Base-by-base conservation (phyloP, 2,888 invertebrate genomes). In the Drosophila flavopinicola region DNA sequence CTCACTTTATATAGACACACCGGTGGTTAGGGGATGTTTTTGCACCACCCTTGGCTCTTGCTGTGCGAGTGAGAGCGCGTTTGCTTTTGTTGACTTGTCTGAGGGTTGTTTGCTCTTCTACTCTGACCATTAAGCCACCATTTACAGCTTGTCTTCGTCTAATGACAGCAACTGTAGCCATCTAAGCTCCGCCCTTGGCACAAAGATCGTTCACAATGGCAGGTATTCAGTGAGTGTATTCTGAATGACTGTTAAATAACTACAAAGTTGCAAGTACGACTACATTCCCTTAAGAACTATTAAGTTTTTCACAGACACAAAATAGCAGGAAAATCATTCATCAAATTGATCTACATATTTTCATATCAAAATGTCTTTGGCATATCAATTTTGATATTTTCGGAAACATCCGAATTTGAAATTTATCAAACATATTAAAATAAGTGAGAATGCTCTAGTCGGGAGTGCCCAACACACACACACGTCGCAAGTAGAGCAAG, bases 151-250 rank as follows among this genome's bases (percentile, higher is more conserved):
- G 74, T 59, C 52, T 49, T 44, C 51, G 33, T 66, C 73, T 78
- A 84, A 79, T 78, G 66, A 69, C 70, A 66, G 76, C 80, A 87
- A 87, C 78, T 88, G 88, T 83, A 78, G 75, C 75, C 77, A 71
- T 66, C 75, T 75, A 79, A 76, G 89, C 89, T 89, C 89, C 89
- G 88, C 89, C 89, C 87, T 75, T 75, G 48, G 41, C 60, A 44
- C 27, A 27, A 32, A 61, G 83, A 83, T 83, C 86, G 38, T 39
- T 64, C 44, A 68, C 71, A 80, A 78, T 75, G 75, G 75, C 76
- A 78, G 83, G 71, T 72, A 66, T 29, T 33, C 11, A 17, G 24
- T 23, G 29, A 9, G 6, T 29, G 11, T 13, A 3, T 17, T 11
- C 9, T n/a, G 6, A 23, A 13, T 11, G 20, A 13, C 10, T 10